Evolutionary conservation across 2,888 invertebrate species (phyloP).

Genomic region (Eupithecia pulchellata): DNA sequence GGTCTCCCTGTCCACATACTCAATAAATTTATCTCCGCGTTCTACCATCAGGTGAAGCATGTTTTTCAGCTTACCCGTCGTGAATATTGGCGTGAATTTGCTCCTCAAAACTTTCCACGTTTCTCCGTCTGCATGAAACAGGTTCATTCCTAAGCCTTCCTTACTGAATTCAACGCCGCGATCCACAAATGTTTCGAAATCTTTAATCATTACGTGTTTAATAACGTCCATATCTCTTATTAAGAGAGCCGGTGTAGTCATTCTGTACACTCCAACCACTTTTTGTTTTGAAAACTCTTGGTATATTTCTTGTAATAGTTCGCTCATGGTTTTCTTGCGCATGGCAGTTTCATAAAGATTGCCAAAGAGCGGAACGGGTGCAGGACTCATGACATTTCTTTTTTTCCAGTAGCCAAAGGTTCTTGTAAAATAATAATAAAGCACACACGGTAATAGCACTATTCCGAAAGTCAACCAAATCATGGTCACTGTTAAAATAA

Average conservation of each 20-base stretch:
- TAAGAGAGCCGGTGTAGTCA: constrained; percentile 58
- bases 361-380: constrained; percentile 59
- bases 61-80: constrained; percentile 65
- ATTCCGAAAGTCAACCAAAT: constrained; percentile 15
- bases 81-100: constrained; percentile 63
- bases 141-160: constrained; percentile 59
- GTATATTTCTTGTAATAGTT: constrained; percentile 45
- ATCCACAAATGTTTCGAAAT: constrained; percentile 62
- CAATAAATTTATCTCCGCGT: constrained; percentile 41
- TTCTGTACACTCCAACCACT: constrained; percentile 63
- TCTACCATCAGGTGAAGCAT: constrained; percentile 61
- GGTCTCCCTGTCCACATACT: constrained; percentile 26
- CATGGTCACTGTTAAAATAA: constrained; percentile 8
- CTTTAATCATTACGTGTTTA: constrained; percentile 64
- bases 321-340: constrained; percentile 33
- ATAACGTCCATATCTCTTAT: constrained; percentile 64
- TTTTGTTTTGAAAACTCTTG: constrained; percentile 59
- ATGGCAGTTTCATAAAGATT: constrained; percentile 53
- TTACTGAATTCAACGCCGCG: constrained; percentile 61
- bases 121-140: constrained; percentile 63
- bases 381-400: constrained; percentile 54
- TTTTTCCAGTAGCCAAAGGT: constrained; percentile 63
- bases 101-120: constrained; percentile 61
- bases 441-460: constrained; percentile 29
- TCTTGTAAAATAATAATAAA: constrained; percentile 58